A percentile compares a stretch with the other conserved stretches of the same genome.
These are phyloP conservation scores for Dysmachus trigonus DNA, from an alignment of 2,888 invertebrate species.

Conservation along the genomic window DNA sequence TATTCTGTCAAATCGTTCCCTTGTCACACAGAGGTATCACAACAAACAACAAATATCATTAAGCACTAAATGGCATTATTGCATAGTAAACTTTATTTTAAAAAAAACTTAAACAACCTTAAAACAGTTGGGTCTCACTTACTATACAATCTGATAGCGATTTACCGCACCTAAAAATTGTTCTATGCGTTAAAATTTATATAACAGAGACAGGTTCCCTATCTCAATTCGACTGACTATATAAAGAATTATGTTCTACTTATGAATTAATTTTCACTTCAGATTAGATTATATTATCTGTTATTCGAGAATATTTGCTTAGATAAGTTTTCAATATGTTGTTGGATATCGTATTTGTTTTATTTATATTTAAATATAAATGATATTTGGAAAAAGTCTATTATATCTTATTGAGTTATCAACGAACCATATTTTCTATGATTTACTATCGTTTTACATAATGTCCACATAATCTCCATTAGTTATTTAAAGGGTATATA, in stretches of 20 bases:
- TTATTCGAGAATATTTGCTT: too few species aligned
- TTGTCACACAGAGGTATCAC: too few species aligned
- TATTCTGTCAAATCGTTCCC: too few species aligned
- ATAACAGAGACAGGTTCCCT: too few species aligned
- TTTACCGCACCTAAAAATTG: not conserved
- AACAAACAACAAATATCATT: not conserved
- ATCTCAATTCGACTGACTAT: not conserved
- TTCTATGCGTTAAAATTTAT: not conserved
- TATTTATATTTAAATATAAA: too few species aligned
- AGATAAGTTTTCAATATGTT: not conserved
- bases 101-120: not conserved
- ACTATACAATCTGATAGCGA: not conserved
- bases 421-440: too few species aligned
- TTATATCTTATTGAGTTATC: too few species aligned
- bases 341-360: too few species aligned
- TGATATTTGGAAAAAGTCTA: too few species aligned
- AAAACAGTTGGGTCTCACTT: not conserved
- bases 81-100: not conserved
- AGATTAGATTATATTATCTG: not conserved
- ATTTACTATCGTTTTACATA: too few species aligned
- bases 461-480: too few species aligned
- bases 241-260: not conserved
- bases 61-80: not conserved
- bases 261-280: not conserved
- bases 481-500: too few species aligned